Evolutionary conservation across 2,113 vertebrate genomes (phyloP).

Genomic region (Galemys pyrenaicus): DNA sequence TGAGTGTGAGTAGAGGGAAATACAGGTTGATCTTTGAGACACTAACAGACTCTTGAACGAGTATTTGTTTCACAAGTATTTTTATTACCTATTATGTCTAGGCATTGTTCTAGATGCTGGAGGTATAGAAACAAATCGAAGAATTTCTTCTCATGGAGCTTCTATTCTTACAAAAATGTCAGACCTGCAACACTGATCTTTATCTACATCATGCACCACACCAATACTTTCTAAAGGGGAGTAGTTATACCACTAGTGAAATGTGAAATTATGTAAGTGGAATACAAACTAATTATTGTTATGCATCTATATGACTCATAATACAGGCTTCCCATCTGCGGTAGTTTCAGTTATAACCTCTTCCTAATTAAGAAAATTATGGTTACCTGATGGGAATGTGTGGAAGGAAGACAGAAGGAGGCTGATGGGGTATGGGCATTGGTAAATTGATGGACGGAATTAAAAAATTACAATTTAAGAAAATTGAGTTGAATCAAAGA

Average conservation of each 20-base stretch:
- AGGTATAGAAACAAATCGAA: not conserved
- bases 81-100: not conserved
- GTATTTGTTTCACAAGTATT: not conserved
- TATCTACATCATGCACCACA: not conserved
- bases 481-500: not conserved
- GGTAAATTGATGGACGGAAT: too few relatives aligned
- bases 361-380: not conserved
- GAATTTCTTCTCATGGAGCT: not conserved
- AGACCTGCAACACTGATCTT: not conserved
- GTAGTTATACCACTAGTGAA: not conserved
- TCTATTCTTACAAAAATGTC: not conserved
- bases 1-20: not conserved
- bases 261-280: not conserved
- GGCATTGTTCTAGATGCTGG: not conserved
- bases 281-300: not conserved
- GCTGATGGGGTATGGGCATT: too few relatives aligned
- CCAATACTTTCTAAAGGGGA: not conserved
- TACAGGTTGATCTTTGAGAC: conserved; percentile 29
- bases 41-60: not conserved
- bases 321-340: not conserved
- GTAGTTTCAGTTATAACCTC: not conserved
- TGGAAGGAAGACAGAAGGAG: too few relatives aligned
- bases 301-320: not conserved
- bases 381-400: too few relatives aligned
- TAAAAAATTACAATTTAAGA: conserved; percentile 31